Conservation (phyloP, 35 echinoderm and acorn worm species). For the Acanthaster planci region DNA sequence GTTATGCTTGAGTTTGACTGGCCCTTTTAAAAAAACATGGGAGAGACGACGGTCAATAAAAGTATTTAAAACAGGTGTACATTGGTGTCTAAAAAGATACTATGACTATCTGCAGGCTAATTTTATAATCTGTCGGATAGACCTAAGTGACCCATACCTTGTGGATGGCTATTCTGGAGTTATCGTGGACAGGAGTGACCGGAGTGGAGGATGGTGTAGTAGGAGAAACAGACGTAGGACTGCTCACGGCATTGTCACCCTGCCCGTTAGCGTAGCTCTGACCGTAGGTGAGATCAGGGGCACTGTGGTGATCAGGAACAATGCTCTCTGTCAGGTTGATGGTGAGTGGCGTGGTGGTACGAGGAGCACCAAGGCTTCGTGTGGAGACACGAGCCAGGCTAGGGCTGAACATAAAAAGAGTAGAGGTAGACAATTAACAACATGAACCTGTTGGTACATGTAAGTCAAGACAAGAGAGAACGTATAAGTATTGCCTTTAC, state of each 20-base stretch:
- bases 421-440: neutral
- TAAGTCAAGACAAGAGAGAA: no score
- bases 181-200: slow-evolving; percentile 88
- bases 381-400: slow-evolving; percentile 88
- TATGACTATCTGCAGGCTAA: no score
- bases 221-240: slow-evolving; percentile 54
- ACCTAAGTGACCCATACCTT: neutral
- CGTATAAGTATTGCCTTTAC: no score
- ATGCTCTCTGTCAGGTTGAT: slow-evolving; percentile 90
- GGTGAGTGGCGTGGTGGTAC: slow-evolving; percentile 92
- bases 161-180: slow-evolving; percentile 91
- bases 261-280: neutral
- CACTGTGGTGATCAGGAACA: slow-evolving; percentile 82
- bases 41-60: no score
- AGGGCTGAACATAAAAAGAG: slow-evolving; percentile 37
- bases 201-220: slow-evolving; percentile 91
- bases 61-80: no score
- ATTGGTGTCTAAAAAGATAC: no score
- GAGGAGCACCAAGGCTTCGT: slow-evolving; percentile 90
- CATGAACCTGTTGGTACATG: no score
- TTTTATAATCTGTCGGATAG: no score
- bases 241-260: slow-evolving; percentile 8
- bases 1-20: slow-evolving; percentile 86
- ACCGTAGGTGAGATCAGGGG: slow-evolving; percentile 79
- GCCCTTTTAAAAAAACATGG: slow-evolving; percentile 17